phyloP scores from a whole-genome alignment of 1,140 invertebrate species.

The Lepidurus couesii region DNA sequence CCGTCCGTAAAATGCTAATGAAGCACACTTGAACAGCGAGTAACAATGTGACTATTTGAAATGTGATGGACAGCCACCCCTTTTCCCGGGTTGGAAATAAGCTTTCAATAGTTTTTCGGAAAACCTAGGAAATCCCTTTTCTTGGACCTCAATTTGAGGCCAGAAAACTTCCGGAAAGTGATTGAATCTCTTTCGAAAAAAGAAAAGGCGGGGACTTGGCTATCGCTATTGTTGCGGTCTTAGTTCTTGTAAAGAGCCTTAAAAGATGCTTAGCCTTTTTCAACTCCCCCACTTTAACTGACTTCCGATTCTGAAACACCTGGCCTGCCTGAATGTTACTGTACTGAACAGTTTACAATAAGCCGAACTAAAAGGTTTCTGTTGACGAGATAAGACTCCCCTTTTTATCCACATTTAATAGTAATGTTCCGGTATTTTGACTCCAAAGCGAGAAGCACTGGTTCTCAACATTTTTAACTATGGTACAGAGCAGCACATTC shows the following conservation, averaged over 20 bases:
- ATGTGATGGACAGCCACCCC: neutral
- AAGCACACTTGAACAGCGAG: neutral
- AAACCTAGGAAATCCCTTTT: neutral
- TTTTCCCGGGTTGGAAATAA: neutral
- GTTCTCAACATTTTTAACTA: too few relatives aligned
- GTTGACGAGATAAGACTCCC: too few relatives aligned
- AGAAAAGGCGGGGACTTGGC: too few relatives aligned
- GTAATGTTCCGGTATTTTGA: too few relatives aligned
- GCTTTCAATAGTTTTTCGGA: neutral
- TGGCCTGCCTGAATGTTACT: neutral
- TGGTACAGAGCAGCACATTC: too few relatives aligned
- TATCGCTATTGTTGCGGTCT: neutral
- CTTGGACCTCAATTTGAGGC: neutral
- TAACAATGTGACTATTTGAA: neutral
- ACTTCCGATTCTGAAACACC: constrained; percentile 9
- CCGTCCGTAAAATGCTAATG: constrained; percentile 6
- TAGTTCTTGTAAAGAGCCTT: neutral
- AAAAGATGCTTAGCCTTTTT: neutral
- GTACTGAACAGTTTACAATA: too few relatives aligned
- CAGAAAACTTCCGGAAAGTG: neutral
- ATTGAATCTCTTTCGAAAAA: neutral
- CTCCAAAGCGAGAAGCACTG: too few relatives aligned
- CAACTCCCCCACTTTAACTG: neutral
- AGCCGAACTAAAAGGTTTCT: too few relatives aligned
- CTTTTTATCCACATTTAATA: too few relatives aligned